phyloP scores from a whole-genome alignment of 2,113 vertebrate species.

The Melanerpes formicivorus region DNA sequence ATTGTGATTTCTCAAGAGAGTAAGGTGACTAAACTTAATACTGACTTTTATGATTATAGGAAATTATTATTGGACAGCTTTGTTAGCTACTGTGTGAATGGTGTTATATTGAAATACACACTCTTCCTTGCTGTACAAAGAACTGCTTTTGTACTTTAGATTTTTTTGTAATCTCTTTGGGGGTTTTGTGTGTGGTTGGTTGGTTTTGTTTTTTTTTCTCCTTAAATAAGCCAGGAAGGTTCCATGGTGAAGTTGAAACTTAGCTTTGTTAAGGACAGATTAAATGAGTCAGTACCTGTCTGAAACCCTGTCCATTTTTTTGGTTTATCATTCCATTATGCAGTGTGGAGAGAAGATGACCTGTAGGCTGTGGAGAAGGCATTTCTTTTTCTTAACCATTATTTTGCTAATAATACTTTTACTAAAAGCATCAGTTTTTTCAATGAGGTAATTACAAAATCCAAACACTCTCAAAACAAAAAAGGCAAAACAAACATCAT shows the following conservation, averaged over 20 bases:
- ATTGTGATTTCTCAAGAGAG: not conserved
- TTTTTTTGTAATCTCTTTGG: not conserved
- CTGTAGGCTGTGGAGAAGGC: not conserved
- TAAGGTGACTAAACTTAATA: not conserved
- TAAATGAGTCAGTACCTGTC: not conserved
- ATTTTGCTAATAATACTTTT: not conserved
- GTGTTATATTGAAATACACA: not conserved
- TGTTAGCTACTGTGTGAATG: not conserved
- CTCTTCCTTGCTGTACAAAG: not conserved
- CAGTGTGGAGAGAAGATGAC: not conserved
- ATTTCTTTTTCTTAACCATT: not conserved
- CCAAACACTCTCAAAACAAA: too few relatives aligned
- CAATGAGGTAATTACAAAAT: not conserved
- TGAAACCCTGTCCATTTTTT: not conserved
- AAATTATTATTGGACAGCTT: not conserved
- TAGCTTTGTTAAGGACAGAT: not conserved
- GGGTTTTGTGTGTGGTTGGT: too few relatives aligned
- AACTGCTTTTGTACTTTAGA: not conserved
- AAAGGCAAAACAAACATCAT: too few relatives aligned
- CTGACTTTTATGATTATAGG: not conserved
- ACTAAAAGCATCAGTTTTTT: not conserved
- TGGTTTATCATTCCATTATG: not conserved
- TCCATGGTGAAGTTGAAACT: not conserved
- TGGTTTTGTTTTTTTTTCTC: not conserved
- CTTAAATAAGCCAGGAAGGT: too few relatives aligned